Percentiles rank a stretch among this genome's conserved stretches.
These are phyloP conservation scores for Asobara japonica DNA, from an alignment of 1,140 invertebrate species.

Conservation along the genomic window DNA sequence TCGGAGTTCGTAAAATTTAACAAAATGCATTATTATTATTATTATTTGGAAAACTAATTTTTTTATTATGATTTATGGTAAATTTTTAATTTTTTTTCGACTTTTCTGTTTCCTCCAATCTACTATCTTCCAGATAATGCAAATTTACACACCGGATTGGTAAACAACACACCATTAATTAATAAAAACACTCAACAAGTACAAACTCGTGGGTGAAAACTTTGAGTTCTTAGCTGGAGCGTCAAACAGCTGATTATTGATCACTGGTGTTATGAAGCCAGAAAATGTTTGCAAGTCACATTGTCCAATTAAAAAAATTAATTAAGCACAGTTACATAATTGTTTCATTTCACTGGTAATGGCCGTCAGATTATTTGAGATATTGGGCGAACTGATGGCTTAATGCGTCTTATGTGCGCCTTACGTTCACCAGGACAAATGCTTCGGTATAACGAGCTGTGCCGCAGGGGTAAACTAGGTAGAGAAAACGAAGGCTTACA, in stretches of 20 bases:
- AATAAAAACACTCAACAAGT: constrained; percentile 12
- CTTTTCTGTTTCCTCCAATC: background rate
- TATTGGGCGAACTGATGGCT: background rate
- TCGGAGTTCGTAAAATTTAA: too few species aligned
- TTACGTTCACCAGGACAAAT: constrained; percentile 6
- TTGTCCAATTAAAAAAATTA: background rate
- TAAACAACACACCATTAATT: constrained; percentile 6
- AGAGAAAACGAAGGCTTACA: constrained; percentile 27
- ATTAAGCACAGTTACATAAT: background rate
- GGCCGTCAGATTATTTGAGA: background rate
- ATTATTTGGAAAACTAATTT: too few species aligned
- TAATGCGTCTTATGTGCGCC: background rate
- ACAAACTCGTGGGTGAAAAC: background rate
- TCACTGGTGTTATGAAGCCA: background rate
- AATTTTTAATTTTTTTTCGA: too few species aligned
- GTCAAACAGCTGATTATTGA: constrained; percentile 23
- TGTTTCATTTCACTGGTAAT: background rate
- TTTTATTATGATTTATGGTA: too few species aligned
- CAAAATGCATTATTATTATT: too few species aligned
- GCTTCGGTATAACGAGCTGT: background rate
- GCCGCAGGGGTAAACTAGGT: constrained; percentile 15
- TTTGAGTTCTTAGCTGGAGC: background rate
- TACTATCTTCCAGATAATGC: too few species aligned
- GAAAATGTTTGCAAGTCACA: background rate
- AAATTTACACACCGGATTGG: too few species aligned